These are phyloP conservation scores for Meles meles DNA, from an alignment of 2,113 vertebrate species.

Conservation along the genomic window DNA sequence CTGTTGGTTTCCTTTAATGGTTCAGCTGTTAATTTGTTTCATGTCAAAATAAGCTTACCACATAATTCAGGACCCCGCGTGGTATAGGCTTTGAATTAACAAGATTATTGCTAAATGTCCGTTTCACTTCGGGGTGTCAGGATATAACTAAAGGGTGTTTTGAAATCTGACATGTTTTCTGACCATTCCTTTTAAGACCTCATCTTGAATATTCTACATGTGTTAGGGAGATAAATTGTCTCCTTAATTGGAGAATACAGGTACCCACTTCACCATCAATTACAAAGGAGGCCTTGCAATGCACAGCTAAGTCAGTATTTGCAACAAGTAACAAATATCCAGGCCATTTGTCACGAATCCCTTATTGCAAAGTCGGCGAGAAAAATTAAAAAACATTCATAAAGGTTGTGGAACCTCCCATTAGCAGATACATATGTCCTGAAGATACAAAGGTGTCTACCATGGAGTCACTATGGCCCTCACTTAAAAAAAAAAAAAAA, in stretches of 20 bases:
- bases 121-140: background rate
- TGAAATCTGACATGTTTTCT: background rate
- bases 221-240: background rate
- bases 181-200: background rate
- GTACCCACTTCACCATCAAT: background rate
- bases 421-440: background rate
- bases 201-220: background rate
- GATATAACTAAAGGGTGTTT: background rate
- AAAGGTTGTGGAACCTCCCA: background rate
- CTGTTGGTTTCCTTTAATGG: background rate
- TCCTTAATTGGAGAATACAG: background rate
- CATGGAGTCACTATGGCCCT: background rate
- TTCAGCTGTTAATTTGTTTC: background rate
- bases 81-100: background rate
- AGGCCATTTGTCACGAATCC: no score
- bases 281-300: no score
- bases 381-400: background rate
- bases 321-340: no score
- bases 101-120: background rate
- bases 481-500: background rate
- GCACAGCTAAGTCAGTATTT: rapidly evolving
- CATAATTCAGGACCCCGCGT: background rate
- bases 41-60: background rate
- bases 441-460: background rate
- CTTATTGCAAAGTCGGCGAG: background rate